These are phyloP conservation scores for Proteles cristata DNA, from an alignment of 2,113 vertebrate genomes.

Conservation along the genomic window DNA sequence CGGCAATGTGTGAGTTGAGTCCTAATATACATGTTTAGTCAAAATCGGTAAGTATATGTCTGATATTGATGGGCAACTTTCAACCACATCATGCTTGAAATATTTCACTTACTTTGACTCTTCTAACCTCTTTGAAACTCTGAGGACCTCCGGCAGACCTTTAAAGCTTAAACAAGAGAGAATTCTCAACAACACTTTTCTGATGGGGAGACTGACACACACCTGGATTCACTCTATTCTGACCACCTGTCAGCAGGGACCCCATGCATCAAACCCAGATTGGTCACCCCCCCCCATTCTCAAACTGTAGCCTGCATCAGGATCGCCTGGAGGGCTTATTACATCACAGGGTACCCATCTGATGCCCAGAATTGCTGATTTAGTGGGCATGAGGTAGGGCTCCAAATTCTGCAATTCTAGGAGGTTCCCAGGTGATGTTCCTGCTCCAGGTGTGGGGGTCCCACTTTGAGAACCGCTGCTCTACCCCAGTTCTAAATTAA, in stretches of 20 bases:
- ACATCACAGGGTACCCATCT: neutral
- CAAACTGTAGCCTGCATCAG: neutral
- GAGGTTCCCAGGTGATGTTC: neutral
- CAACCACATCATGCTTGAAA: neutral
- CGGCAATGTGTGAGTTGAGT: neutral
- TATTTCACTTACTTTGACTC: neutral
- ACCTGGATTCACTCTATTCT: neutral
- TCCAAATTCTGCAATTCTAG: neutral
- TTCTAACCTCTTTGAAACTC: neutral
- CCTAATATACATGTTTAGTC: neutral
- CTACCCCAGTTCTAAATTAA: neutral
- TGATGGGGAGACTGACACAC: neutral
- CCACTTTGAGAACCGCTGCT: neutral
- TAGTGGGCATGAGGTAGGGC: no score
- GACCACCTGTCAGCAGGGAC: neutral
- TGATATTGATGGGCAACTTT: neutral
- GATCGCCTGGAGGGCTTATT: neutral
- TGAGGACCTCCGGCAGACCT: neutral
- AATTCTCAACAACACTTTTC: neutral
- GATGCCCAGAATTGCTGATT: neutral
- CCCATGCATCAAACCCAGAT: neutral
- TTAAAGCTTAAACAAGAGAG: neutral
- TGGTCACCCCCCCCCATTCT: neutral
- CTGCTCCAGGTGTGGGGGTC: neutral
- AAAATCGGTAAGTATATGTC: neutral